Percentiles rank a stretch among this genome's conserved stretches.
Evolutionary conservation across 2,797 vertebrate species (phyloP).

Genomic region (Morus bassanus): DNA sequence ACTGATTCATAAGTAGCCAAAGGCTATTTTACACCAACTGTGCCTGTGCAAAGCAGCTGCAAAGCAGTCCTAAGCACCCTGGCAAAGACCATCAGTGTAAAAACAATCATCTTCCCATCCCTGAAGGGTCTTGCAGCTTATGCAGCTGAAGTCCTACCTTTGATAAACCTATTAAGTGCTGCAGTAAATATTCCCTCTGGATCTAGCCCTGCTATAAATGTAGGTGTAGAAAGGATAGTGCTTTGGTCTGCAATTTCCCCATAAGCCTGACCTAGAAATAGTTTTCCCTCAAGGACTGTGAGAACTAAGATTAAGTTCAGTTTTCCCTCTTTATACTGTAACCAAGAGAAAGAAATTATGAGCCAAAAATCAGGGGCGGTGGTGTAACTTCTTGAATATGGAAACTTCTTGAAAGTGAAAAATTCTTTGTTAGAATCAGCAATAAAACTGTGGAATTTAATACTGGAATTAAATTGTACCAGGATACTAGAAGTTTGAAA

Average conservation of each 20-base stretch:
- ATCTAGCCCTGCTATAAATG: neutral
- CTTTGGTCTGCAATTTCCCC: neutral
- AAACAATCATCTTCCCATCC: conserved; percentile 23
- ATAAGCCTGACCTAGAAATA: neutral
- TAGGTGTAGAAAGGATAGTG: neutral
- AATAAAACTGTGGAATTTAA: neutral
- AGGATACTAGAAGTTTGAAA: neutral
- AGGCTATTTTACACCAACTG: conserved; percentile 62
- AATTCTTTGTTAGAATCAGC: neutral
- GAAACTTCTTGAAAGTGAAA: neutral
- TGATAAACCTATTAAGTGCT: conserved; percentile 33
- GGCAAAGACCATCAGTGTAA: conserved; percentile 36
- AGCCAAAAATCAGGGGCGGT: neutral
- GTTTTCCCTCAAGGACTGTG: neutral
- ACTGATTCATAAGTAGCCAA: conserved; percentile 43
- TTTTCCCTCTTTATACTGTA: neutral
- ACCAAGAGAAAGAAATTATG: neutral
- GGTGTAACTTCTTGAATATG: neutral
- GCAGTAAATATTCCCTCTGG: conserved; percentile 15
- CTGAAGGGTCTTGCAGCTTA: conserved; percentile 29
- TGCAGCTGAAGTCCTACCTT: conserved; percentile 33
- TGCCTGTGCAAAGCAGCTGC: conserved; percentile 32
- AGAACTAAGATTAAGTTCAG: neutral
- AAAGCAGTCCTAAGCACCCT: conserved; percentile 39
- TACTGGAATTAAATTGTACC: neutral